Evolutionary conservation across 2,113 vertebrate species (phyloP).

Genomic region (Hippoglossus stenolepis): DNA sequence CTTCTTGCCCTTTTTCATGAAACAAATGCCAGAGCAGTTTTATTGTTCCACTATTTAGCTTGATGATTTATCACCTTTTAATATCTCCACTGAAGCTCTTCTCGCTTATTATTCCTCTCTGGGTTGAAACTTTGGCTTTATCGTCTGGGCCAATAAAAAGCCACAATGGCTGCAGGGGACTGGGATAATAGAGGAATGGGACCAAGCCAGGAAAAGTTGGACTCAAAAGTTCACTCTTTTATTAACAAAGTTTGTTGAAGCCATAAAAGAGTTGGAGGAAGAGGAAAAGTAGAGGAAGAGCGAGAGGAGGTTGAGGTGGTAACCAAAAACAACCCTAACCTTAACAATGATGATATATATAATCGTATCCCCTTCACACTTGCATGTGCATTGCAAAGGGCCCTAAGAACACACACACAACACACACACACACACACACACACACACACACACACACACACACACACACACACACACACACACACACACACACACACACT

Average conservation of each 20-base stretch:
- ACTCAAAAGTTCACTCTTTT: too few relatives aligned
- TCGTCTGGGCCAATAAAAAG: constrained; percentile 3
- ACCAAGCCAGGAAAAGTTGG: not conserved
- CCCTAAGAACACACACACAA: too few relatives aligned
- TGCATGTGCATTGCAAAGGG: too few relatives aligned
- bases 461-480: fast-evolving
- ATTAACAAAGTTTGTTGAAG: too few relatives aligned
- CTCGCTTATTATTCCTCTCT: constrained; percentile 14
- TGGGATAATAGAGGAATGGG: not conserved
- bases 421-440: fast-evolving
- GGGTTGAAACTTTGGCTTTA: not conserved
- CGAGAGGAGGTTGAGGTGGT: not conserved
- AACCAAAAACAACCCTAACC: too few relatives aligned
- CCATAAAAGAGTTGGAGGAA: not conserved
- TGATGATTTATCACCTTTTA: constrained; percentile 21
- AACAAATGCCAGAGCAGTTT: constrained; percentile 11
- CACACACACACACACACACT: not conserved
- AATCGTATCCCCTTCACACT: too few relatives aligned
- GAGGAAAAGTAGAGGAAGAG: not conserved
- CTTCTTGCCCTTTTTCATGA: constrained; percentile 13
- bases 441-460: fast-evolving
- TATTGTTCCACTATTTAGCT: constrained; percentile 3
- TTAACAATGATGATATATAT: too few relatives aligned
- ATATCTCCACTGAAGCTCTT: constrained; percentile 4
- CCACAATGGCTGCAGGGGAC: not conserved